Evolutionary conservation across 2,797 vertebrate genomes (phyloP), one percentile per base, ranked within the genome.

Genomic region (Garrulus glandarius): DNA sequence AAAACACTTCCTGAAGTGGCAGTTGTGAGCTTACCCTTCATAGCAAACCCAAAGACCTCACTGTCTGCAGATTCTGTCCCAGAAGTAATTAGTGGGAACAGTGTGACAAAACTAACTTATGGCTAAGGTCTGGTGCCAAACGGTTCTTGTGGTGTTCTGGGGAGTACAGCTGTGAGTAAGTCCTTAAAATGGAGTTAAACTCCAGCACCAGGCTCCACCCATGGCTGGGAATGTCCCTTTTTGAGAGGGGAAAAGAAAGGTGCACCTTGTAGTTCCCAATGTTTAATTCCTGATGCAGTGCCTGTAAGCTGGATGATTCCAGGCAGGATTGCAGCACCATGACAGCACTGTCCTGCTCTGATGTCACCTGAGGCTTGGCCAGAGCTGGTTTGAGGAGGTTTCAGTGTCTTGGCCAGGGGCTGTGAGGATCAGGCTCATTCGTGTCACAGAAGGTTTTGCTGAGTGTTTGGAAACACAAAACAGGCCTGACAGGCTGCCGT

Each of bases 401-500:
- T 76, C 16, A 7, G 68, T 2, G 16, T 39, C 16, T 20, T 34
- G n/a, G 21, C 12, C 19, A 15, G 71, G 63, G 30, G 21, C 63
- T 10, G 19, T 2, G 50, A 81, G 77, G 75, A 47, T 76, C 70
- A 21, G 81, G 47, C 44, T 85, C 1, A 0, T 52, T 82, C 2
- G 4, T 87, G 37, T 46, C 74, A 5, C 1, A 2, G 39, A 46
- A 30, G 12, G 34, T 71, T 85, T 71, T 87, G 72, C 57, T 68
- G 78, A 68, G 60, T 5, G 34, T 44, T n/a, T 22, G 59, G 0
- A 7, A 64, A 49, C 56, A 37, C 46, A 37, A 13, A 85, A 36
- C 89, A 68, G 84, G 91, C 91, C 64, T 46, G 43, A 83, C 84
- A 77, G 75, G 91, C 89, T 94, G 64, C 84, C 1, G 11, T 15